A percentile compares a stretch with the other conserved stretches of the same genome.
Conservation (phyloP, 1,140 invertebrate genomes). For the Drosophila pallidifrons region DNA sequence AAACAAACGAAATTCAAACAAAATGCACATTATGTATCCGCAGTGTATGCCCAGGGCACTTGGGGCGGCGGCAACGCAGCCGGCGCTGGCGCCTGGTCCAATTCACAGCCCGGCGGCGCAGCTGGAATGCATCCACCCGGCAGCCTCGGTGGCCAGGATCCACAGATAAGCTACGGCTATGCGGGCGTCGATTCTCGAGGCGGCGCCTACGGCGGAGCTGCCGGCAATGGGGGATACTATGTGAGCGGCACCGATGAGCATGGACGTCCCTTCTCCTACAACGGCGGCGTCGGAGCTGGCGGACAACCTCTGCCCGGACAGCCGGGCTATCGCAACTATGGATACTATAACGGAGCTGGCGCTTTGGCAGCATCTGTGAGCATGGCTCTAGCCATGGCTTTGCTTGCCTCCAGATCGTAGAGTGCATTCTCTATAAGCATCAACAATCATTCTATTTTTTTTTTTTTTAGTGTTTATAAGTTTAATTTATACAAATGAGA, state of each 20-base stretch:
- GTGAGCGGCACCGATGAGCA: slow-evolving; percentile 72
- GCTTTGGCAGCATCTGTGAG: background rate
- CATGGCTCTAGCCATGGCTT: slow-evolving; percentile 19
- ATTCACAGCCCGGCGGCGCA: slow-evolving; percentile 48
- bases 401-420: slow-evolving; percentile 45
- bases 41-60: slow-evolving; percentile 30
- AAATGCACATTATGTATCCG: background rate
- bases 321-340: slow-evolving; percentile 58
- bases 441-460: slow-evolving; percentile 56
- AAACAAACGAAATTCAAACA: no score
- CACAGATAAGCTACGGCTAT: slow-evolving; percentile 68
- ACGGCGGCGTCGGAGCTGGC: slow-evolving; percentile 37
- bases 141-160: slow-evolving; percentile 49
- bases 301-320: slow-evolving; percentile 42
- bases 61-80: slow-evolving; percentile 36
- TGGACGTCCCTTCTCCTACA: slow-evolving; percentile 66
- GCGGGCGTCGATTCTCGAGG: slow-evolving; percentile 70
- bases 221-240: slow-evolving; percentile 74
- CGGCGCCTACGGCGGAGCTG: slow-evolving; percentile 67
- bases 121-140: slow-evolving; percentile 67
- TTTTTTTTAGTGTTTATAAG: slow-evolving; percentile 61
- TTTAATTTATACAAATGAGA: slow-evolving; percentile 64
- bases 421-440: background rate
- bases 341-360: slow-evolving; percentile 30
- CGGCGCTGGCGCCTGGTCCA: slow-evolving; percentile 38